These are phyloP conservation scores for Furcula furcula DNA, from an alignment of 2,888 invertebrate genomes.

Conservation along the genomic window DNA sequence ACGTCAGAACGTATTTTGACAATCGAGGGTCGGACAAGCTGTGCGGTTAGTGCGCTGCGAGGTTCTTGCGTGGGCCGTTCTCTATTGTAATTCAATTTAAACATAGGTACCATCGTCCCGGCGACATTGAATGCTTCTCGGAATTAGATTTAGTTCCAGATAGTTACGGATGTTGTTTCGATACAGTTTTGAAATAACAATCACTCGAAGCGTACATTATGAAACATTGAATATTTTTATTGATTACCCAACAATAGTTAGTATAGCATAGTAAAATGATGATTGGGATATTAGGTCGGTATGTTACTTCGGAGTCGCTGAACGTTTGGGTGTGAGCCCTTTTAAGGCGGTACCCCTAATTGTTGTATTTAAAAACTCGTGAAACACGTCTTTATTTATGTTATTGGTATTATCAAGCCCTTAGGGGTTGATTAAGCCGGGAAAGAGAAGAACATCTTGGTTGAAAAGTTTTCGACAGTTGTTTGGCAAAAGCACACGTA, in stretches of 20 bases:
- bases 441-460: too few species aligned
- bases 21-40: constrained; percentile 45
- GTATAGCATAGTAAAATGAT: constrained; percentile 25
- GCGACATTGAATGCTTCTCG: constrained; percentile 67
- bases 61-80: constrained; percentile 54
- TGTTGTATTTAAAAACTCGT: too few species aligned
- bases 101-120: constrained; percentile 53
- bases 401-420: too few species aligned
- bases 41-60: constrained; percentile 39
- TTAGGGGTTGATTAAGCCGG: too few species aligned
- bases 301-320: too few species aligned
- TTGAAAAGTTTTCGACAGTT: too few species aligned
- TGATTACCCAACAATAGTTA: constrained; percentile 29
- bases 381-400: too few species aligned
- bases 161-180: constrained; percentile 50
- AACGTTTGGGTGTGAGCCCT: too few species aligned
- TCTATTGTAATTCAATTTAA: constrained; percentile 64
- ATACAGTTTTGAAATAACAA: constrained; percentile 62
- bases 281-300: constrained; percentile 30
- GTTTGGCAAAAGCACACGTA: too few species aligned
- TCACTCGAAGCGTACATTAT: constrained; percentile 42
- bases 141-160: constrained; percentile 56
- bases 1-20: constrained; percentile 53
- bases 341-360: too few species aligned
- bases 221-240: constrained; percentile 42